Base-by-base conservation (phyloP, 1,140 invertebrate species). In the Cydia strobilella region DNA sequence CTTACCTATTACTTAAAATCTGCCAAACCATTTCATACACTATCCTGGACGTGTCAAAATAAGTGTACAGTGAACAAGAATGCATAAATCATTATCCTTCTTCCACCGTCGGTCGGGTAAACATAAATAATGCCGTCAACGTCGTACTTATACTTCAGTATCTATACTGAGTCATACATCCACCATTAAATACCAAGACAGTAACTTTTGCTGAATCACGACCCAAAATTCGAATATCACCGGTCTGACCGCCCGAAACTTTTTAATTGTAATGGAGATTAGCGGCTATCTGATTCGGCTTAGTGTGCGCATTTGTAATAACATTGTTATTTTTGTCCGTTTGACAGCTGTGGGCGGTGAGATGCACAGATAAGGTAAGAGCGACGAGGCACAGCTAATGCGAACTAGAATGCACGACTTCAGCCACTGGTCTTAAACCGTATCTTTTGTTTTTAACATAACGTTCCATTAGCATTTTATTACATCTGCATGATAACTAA, bases 201-300 rank as follows among this genome's bases (percentile, higher is more conserved):
- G 63, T 39, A 75, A 71, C 63, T 84, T 85, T 81, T 81, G 85
- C 77, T 77, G 82, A 83, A 80, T 85, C 85, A 85, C 80, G 78
- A 76, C 72, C 76, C 74, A 72, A 76, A 79, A 77, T 73, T 75
- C 77, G 72, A 79, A 80, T 78, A 77, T 80, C 79, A 82, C 76
- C 76, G 74, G 74, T 65, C 74, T 63, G 45, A 72, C 74, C 77
- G 80, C 83, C 77, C 80, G 75, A 84, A 81, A 82, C 77, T 83
- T 87, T 89, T 90, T 90, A 91, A 91, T 90, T 91, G 89, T 90
- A 89, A 86, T 88, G 82, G 86, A 90, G 89, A 90, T 91, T 90
- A 91, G 73, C 74, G 76, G 75, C 86, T 91, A 91, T 91, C 90
- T 86, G 88, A 91, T 90, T 81, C 63, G 74, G 82, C 73, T 82